Evolutionary conservation across 2,888 invertebrate species (phyloP), one percentile per base, ranked within the genome.

Genomic region (Lochmaea crataegi): DNA sequence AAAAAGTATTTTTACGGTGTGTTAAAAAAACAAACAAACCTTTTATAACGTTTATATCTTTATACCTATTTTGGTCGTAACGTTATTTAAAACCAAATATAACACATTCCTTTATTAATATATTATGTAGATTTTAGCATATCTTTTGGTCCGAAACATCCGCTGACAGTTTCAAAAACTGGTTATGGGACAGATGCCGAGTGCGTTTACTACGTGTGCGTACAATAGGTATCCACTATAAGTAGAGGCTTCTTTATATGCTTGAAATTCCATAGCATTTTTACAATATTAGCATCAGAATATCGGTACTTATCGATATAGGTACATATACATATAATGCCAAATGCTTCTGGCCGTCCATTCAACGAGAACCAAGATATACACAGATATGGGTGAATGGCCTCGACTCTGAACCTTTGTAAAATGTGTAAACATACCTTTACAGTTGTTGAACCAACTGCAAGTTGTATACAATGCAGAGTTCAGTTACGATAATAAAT

Each of bases 301-400:
- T 56, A 56, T 65, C 57, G 14, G 26, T 32, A 42, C 26, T 26
- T 3, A 26, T 26, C 26, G 26, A 26, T 26, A n/a, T n/a, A n/a
- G n/a, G 10, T 7, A 7, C 2, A 16, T 10, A 58, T 10, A 2
- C 9, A 16, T 11, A 18, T 10, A 11, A 42, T 57, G 58, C 58
- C 67, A 67, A 67, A 67, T 58, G 26, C 58, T 67, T 38, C n/a
- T 61, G 41, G 61, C 18, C 41, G 42, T 16, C 16, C 16, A 61
- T 58, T 67, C 67, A 45, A 67, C 67, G n/a, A 58, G 67, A 53
- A 56, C 65, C 48, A 26, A 67, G 58, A 51, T 32, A 66, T 22
- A 56, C 56, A 65, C 53, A 45, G 67, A 67, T 67, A 45, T 67
- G n/a, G 67, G 67, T 67, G 67, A 67, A 67, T 67, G 67, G 58